These are phyloP conservation scores for Protonemura montana DNA, from an alignment of 2,888 invertebrate genomes.

Conservation along the genomic window DNA sequence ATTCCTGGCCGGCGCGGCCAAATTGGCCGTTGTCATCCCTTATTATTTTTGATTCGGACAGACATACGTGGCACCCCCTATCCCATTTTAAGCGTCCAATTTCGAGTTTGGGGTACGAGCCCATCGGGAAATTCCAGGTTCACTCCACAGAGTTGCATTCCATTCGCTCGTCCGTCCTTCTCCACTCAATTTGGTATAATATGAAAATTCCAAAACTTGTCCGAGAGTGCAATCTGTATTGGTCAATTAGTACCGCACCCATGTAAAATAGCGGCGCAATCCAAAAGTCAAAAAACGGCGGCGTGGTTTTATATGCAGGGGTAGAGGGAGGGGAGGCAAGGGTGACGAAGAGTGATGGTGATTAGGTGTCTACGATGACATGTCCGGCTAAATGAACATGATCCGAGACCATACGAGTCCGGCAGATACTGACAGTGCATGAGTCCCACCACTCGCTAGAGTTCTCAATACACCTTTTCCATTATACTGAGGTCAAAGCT, in stretches of 20 bases:
- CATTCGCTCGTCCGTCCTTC: neutral
- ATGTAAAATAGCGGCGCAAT: neutral
- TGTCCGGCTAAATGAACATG: neutral
- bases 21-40: neutral
- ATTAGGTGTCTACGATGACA: neutral
- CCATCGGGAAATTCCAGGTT: neutral
- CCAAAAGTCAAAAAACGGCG: neutral
- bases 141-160: neutral
- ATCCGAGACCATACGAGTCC: neutral
- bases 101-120: neutral
- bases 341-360: constrained; percentile 4
- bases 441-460: no score
- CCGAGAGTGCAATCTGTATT: neutral
- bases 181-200: neutral
- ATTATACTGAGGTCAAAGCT: no score
- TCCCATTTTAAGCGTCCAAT: neutral
- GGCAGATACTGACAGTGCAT: no score
- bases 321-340: neutral
- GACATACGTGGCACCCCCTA: neutral
- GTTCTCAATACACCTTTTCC: no score
- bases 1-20: neutral
- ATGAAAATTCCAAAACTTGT: constrained; percentile 4
- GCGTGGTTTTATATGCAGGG: neutral
- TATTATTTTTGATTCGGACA: neutral
- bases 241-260: neutral